Percentiles rank a stretch among this genome's conserved stretches.
Evolutionary conservation across 2,888 invertebrate species (phyloP).

Genomic region (Agonum fuliginosum): DNA sequence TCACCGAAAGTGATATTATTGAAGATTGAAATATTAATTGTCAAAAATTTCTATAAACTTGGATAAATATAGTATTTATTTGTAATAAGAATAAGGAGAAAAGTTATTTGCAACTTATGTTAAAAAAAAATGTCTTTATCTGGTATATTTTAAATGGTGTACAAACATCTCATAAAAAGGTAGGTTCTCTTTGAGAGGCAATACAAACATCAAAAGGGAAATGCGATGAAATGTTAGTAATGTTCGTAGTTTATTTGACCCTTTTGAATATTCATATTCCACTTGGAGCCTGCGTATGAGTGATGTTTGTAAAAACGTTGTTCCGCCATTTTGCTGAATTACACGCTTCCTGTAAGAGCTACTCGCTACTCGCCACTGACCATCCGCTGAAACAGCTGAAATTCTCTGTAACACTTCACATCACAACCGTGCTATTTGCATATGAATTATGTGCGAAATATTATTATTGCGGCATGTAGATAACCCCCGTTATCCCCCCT

Average conservation of each 20-base stretch:
- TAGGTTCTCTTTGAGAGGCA: not conserved
- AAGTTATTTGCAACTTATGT: too few species aligned
- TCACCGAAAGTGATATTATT: too few species aligned
- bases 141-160: too few species aligned
- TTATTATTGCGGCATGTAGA: constrained; percentile 35
- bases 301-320: constrained; percentile 33
- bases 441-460: constrained; percentile 46
- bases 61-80: too few species aligned
- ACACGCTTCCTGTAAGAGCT: constrained; percentile 30
- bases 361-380: not conserved
- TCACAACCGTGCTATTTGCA: constrained; percentile 17
- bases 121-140: too few species aligned
- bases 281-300: not conserved
- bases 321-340: constrained; percentile 35
- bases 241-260: not conserved
- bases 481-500: not conserved
- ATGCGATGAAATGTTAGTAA: not conserved
- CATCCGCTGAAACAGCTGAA: not conserved
- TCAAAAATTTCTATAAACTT: too few species aligned
- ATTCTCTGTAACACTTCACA: constrained; percentile 28
- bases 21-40: too few species aligned
- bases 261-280: constrained; percentile 18
- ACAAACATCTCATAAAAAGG: too few species aligned
- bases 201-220: not conserved
- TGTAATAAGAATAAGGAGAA: too few species aligned